Evolutionary conservation across 2,113 vertebrate genomes (phyloP), one percentile per base, ranked within the genome.

Genomic region (Emydocephalus ijimae): DNA sequence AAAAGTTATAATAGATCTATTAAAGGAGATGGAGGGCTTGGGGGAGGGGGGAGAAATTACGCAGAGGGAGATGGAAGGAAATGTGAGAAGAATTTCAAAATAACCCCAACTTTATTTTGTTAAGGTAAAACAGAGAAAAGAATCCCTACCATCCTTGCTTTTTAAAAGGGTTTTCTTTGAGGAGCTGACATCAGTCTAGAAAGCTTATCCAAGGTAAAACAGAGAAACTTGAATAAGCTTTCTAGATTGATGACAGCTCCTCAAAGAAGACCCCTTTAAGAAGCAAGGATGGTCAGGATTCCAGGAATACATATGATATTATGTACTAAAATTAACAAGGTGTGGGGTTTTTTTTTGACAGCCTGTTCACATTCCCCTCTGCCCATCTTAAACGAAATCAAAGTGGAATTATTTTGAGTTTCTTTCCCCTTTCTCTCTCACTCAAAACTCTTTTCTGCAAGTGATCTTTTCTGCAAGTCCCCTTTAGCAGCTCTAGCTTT

Each of bases 21-120:
- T 81, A 81, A 81, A 10, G 34, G 34, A n/a, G 26, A 4, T 3
- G 24, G 59, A 1, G 24, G 2, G 34, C 2, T 39, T 81, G 20
- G 3, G 26, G 1, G 1, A 6, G 3, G 1, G 18, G 3, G 5
- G 0, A 6, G 3, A 20, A 23, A 81, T 23, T 81, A 81, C 15
- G 39, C 34, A 43, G 34, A 81, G 74, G 15, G 18, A 43, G 74
- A 43, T 81, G 34, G 69, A 81, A 39, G 74, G 74, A 81, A 81
- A 21, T 81, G 18, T 39, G 74, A 81, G 34, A 81, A 81, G 34
- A 3, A 43, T 4, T 18, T 43, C 74, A 81, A 43, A 81, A 43
- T 81, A 81, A 81, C 34, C 34, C 18, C 74, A 81, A 1, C 7
- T 43, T 81, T 34, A 43, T 81, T 81, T 81, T 81, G 74, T 43